A percentile compares a stretch with the other conserved stretches of the same genome.
Evolutionary conservation across 2,797 vertebrate species (phyloP).

Genomic region (Dipus sagitta): DNA sequence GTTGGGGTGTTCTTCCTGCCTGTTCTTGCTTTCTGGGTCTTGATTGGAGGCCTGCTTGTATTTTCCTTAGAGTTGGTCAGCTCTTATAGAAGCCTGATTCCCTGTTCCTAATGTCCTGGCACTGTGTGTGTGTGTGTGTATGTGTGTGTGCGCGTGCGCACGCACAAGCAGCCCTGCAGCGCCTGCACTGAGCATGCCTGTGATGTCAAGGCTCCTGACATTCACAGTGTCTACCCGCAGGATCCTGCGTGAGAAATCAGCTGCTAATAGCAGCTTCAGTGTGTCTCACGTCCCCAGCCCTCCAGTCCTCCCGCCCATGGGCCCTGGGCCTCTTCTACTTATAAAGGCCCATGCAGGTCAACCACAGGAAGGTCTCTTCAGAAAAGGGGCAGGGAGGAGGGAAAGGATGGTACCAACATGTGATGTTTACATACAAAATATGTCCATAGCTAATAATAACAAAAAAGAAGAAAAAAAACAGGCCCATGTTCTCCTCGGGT

Average conservation of each 20-base stretch:
- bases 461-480: background rate
- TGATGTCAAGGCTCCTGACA: background rate
- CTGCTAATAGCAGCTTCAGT: background rate
- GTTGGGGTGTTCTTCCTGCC: background rate
- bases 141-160: accelerated
- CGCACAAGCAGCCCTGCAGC: background rate
- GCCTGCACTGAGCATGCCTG: background rate
- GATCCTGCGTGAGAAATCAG: background rate
- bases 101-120: accelerated
- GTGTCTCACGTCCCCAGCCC: background rate
- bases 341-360: background rate
- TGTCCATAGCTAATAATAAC: too few relatives aligned
- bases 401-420: too few relatives aligned
- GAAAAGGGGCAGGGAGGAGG: too few relatives aligned
- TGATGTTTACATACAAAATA: too few relatives aligned
- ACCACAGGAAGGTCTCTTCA: too few relatives aligned
- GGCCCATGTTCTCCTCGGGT: background rate
- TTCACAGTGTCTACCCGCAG: background rate
- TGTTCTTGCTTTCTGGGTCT: background rate
- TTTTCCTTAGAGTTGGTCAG: background rate
- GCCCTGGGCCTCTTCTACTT: background rate
- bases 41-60: background rate
- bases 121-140: background rate
- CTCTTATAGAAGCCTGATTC: background rate
- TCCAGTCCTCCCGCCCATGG: background rate